A percentile compares a stretch with the other conserved stretches of the same genome.
Evolutionary conservation across 2,888 invertebrate genomes (phyloP).

Genomic region (Nudaria mundana): DNA sequence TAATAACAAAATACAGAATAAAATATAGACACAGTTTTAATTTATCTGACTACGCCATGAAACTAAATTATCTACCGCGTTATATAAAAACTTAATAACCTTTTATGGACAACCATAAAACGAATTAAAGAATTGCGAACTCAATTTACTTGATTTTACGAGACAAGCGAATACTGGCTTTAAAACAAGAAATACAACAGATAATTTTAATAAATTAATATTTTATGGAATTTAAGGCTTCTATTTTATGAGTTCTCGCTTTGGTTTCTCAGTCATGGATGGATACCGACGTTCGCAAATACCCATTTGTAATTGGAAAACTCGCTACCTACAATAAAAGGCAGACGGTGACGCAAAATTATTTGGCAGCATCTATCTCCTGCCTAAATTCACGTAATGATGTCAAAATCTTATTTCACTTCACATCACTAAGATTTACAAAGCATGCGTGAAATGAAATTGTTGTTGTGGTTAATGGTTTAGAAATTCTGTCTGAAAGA

Average conservation of each 20-base stretch:
- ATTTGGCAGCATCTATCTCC: conserved; percentile 43
- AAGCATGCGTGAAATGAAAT: no score
- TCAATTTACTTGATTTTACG: conserved; percentile 22
- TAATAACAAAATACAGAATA: no score
- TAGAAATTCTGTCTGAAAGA: neutral
- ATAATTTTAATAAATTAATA: conserved; percentile 22
- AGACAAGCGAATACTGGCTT: conserved; percentile 17
- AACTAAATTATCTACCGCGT: no score
- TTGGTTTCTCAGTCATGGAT: conserved; percentile 38
- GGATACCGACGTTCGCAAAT: conserved; percentile 42
- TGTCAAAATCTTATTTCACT: conserved; percentile 32
- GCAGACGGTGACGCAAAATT: conserved; percentile 50
- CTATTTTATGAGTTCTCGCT: conserved; percentile 49
- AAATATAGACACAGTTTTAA: no score
- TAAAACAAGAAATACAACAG: conserved; percentile 21
- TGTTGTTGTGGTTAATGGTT: neutral
- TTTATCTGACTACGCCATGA: no score
- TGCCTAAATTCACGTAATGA: conserved; percentile 32
- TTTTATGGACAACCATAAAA: conserved; percentile 17
- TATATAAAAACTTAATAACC: conserved; percentile 1
- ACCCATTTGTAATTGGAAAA: conserved; percentile 67
- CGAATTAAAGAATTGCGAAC: conserved; percentile 25
- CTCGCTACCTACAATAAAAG: conserved; percentile 62
- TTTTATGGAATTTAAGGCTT: conserved; percentile 32
- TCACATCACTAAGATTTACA: conserved; percentile 7